Base-by-base conservation (phyloP, 2,797 vertebrate species). In the Pseudocheirus occidentalis region DNA sequence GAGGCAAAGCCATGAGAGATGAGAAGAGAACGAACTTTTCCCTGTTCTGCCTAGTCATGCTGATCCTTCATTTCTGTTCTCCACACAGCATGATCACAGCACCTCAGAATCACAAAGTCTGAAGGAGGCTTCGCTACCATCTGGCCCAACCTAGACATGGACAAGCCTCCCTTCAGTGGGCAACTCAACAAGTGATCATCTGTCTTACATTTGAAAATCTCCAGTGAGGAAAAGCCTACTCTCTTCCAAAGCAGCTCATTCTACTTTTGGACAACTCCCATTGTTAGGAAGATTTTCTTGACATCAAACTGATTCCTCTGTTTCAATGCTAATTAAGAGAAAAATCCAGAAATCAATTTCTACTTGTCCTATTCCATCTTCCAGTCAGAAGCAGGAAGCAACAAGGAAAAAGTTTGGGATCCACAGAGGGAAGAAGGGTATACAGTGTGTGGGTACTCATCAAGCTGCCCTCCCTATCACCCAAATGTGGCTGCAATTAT, bases 391-490 rank as follows among this genome's bases (percentile, higher is more conserved):
- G 29, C 16, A 7, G 14, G 18, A 24, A 55, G 4, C 27, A 2
- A 18, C 0, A n/a, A 50, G 57, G 21, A 58, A 7, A 21, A n/a
- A 27, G 18, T 81, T 24, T 24, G 66, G 73, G 73, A 24, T 73
- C n/a, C 21, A n/a, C n/a, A 21, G 6, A 40, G 66, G 28, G 4
- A 40, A 73, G 34, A 10, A 40, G 6, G 66, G 3, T 11, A 5
- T 18, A 10, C 21, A 28, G 29, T 54, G 40, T 11, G 31, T 13
- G 5, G 1, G 1, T 2, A 0, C 12, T 50, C 73, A 3, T 52
- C 9, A 0, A 16, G 1, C 4, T 0, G 50, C n/a, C 62, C 34
- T 40, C 18, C 7, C 27, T 54, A 14, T 12, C 4, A 13, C 4
- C 5, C 34, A 73, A 2, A 6, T 46, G 31, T 81, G n/a, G 7